Base-by-base conservation (phyloP, 1,140 invertebrate species). In the Penaeus japonicus region DNA sequence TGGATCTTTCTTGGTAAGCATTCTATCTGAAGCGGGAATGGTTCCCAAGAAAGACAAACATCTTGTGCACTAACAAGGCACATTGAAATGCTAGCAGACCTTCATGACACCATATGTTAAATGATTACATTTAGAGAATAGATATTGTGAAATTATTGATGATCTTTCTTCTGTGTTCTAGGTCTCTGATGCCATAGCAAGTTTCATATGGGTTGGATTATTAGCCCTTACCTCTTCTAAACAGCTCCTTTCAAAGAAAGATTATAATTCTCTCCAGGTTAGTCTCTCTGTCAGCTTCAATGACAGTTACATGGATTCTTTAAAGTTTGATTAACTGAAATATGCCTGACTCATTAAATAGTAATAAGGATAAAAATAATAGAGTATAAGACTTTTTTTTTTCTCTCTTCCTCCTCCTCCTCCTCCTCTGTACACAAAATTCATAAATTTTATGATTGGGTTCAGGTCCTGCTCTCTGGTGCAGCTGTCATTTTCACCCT, bases 261-360 rank as follows among this genome's bases (percentile, higher is more conserved):
- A 88, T 57, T 88, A 83, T 35, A 88, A 88, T 73, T 82, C 86
- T 4, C 32, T 88, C 22, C 86, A 88, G 86, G 86, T 83, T 10
- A 39, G 80, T 20, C 35, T 20, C 39, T 12, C 30, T 77, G 17
- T n/a, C n/a, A n/a, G n/a, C n/a, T n/a, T n/a, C 24, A 30, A 24
- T 77, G 27, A 24, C 5, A 77, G 27, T 32, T 77, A 27, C 22
- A 27, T 39, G 39, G 20, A 77, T 77, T n/a, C n/a, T n/a, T n/a
- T n/a, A n/a, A n/a, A n/a, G n/a, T n/a, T 39, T 2, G 35, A 7
- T 39, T 39, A 7, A 39, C 7, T 39, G 2, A 39, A 39, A 7
- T 39, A 39, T 39, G 35, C 35, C 35, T 7, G 7, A 39, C 7
- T n/a, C n/a, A 7, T 39, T 39, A 39, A 39, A 39, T 7, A 39